Evolutionary conservation across 2,888 invertebrate species (phyloP), one percentile per base, ranked within the genome.

Genomic region (Iselma pallidipennis): DNA sequence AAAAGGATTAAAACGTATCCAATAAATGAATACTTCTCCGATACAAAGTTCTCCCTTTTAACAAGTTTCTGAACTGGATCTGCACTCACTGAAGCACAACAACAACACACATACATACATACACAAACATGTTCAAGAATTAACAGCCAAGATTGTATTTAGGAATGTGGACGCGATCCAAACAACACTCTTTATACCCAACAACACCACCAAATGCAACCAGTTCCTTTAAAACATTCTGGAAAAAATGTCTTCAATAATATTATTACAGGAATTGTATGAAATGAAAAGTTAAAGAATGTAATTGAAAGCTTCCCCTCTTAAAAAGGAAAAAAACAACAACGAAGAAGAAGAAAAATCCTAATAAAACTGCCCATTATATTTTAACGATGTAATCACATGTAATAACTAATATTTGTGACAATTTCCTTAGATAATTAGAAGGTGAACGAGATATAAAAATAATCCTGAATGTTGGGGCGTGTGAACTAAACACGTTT

Each of bases 101-200:
- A 45, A 25, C 25, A 25, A 3, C 3, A 25, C 25, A 45, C 19
- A 19, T n/a, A n/a, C n/a, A n/a, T n/a, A n/a, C n/a, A 19, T 21
- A 45, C 67, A 70, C 70, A 71, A 74, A 76, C 76, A 75, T 76
- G 75, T 76, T 73, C 69, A 71, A 74, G 75, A 76, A 76, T 76
- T 76, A 76, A 76, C 73, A 74, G 74, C 72, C 73, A 71, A 75
- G 76, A 76, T 75, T 76, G 74, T 74, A 74, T 75, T 74, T 74
- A 74, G 75, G 76, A 76, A 76, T 76, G 76, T 75, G 74, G 76
- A 74, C 70, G 73, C 71, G 67, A 67, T 60, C 60, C 57, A 42
- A n/a, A 55, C 61, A 31, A 54, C 33, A 19, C 54, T 33, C 54
- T 37, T 42, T 42, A 26, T 14, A 26, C 23, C 37, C 37, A 26